Evolutionary conservation across 2,113 vertebrate species (phyloP).

Genomic region (Xyliphius kryptos): DNA sequence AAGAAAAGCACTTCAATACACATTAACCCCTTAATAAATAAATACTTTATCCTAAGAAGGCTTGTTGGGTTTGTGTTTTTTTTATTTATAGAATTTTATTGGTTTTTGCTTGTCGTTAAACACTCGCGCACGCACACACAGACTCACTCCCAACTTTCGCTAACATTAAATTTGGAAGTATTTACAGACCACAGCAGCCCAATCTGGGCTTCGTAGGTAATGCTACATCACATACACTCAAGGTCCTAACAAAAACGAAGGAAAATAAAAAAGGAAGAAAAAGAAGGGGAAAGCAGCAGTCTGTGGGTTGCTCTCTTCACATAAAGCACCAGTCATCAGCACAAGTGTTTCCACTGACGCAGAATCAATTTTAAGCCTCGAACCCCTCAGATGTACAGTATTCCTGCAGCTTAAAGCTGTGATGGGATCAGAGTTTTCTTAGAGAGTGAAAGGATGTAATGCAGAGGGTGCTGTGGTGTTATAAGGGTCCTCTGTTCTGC

Average conservation of each 20-base stretch:
- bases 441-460: constrained; percentile 36
- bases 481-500: constrained; percentile 20
- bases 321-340: constrained; percentile 18
- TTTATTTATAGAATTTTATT: constrained; percentile 29
- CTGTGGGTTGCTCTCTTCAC: constrained; percentile 35
- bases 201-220: constrained; percentile 67
- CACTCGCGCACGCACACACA: constrained; percentile 23
- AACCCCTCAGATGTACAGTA: constrained; percentile 25
- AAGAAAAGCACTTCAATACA: constrained; percentile 58
- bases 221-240: constrained; percentile 88
- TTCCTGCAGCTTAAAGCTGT: constrained; percentile 31
- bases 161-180: constrained; percentile 65
- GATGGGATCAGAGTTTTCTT: constrained; percentile 50
- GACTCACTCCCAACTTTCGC: constrained; percentile 30
- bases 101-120: constrained; percentile 2
- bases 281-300: constrained; percentile 52
- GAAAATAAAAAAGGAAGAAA: constrained; percentile 27
- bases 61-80: constrained; percentile 46
- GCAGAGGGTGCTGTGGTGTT: constrained; percentile 29
- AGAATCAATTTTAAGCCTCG: constrained; percentile 28
- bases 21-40: constrained; percentile 79
- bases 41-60: constrained; percentile 63
- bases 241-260: constrained; percentile 61
- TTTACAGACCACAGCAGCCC: constrained; percentile 83
- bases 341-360: constrained; percentile 32